These are phyloP conservation scores for Gymnobelideus leadbeateri DNA, from an alignment of 2,113 vertebrate species.

Conservation along the genomic window DNA sequence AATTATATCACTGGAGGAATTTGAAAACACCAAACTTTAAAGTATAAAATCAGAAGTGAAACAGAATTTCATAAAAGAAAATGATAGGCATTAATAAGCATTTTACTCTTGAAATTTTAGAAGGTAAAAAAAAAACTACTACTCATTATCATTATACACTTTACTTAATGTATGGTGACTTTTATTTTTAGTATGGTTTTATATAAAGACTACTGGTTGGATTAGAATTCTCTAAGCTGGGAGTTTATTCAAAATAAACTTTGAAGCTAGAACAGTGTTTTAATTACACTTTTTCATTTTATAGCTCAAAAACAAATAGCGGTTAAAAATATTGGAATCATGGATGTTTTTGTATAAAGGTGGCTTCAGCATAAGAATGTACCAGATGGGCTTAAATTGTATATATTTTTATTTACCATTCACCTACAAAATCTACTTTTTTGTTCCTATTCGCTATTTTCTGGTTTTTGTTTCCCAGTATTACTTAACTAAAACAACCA, in stretches of 20 bases:
- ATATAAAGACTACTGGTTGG: neutral
- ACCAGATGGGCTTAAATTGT: neutral
- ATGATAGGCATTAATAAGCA: neutral
- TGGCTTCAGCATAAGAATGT: neutral
- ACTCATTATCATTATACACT: neutral
- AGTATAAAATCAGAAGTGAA: neutral
- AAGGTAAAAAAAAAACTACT: neutral
- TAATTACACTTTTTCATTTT: neutral
- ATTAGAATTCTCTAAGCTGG: neutral
- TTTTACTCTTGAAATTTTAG: neutral
- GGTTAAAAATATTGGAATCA: neutral
- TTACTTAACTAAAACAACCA: neutral
- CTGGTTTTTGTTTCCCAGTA: neutral
- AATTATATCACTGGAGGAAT: neutral
- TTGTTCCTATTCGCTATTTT: neutral
- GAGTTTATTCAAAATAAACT: neutral
- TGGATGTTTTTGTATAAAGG: neutral
- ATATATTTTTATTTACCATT: neutral
- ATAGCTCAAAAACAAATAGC: neutral
- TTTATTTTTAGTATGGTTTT: neutral
- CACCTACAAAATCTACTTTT: neutral
- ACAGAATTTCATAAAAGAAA: neutral
- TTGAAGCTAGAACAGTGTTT: neutral
- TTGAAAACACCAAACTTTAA: neutral
- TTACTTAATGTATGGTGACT: neutral